Evolutionary conservation across 2,888 invertebrate species (phyloP).

Genomic region (Cheilosia scutellata): DNA sequence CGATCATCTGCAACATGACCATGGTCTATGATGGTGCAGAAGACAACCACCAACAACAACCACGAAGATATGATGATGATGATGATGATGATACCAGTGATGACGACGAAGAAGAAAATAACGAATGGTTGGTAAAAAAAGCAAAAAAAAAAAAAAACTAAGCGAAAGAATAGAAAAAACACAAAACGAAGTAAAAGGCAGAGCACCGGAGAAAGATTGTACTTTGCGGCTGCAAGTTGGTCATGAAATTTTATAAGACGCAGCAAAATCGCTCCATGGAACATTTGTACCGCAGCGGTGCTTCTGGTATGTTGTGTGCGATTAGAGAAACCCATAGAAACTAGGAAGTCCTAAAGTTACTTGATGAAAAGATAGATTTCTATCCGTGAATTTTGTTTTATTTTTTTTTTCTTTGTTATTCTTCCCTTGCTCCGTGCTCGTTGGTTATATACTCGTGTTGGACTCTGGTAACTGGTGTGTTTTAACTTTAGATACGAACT

Average conservation of each 20-base stretch:
- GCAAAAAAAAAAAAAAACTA: conserved; percentile 24
- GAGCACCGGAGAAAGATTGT: conserved; percentile 71
- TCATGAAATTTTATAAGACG: conserved; percentile 84
- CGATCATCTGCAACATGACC: conserved; percentile 71
- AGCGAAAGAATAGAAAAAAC: conserved; percentile 43
- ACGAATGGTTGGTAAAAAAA: conserved; percentile 48
- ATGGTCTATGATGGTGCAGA: conserved; percentile 65
- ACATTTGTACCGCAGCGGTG: conserved; percentile 84
- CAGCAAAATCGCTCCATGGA: conserved; percentile 82
- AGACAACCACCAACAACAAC: conserved; percentile 40
- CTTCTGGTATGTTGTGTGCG: conserved; percentile 81
- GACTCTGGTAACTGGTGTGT: conserved; percentile 17
- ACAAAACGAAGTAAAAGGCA: conserved; percentile 63
- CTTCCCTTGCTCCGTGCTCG: background rate
- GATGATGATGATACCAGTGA: conserved; percentile 68
- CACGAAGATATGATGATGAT: conserved; percentile 9
- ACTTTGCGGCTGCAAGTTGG: conserved; percentile 76
- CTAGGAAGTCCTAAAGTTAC: conserved; percentile 44
- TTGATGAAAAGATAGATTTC: conserved; percentile 50
- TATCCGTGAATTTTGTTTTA: conserved; percentile 41
- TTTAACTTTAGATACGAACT: background rate
- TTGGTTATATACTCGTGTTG: conserved; percentile 13
- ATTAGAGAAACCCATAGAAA: conserved; percentile 40
- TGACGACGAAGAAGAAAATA: conserved; percentile 73
- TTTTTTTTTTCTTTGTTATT: conserved; percentile 12